Base-by-base conservation (phyloP, 2,797 vertebrate species). In the Platalea minor region DNA sequence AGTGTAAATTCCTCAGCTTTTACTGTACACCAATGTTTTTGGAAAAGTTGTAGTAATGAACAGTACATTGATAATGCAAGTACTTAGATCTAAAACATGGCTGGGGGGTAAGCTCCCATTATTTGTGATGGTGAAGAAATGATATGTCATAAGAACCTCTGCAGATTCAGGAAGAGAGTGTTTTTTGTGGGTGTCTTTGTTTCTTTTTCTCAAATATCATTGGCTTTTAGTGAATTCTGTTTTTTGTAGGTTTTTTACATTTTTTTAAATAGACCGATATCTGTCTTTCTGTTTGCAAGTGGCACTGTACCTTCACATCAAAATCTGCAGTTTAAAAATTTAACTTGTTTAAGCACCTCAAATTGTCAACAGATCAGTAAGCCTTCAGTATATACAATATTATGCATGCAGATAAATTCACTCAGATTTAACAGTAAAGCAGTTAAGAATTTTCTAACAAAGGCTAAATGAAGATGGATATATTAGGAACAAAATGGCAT, bases 231-330 rank as follows among this genome's bases (percentile, higher is more conserved):
- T 57, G 35, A 50, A 63, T 77, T 43, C 13, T 75, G 28, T 0
- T 1, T 6, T 5, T 29, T 53, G 4, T 18, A 17, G 28, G 28
- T 9, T 5, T 6, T 20, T 21, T 31, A 31, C 9, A 1, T 4
- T 7, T 56, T 37, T 31, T 37, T 28, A 20, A 13, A 28, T 16
- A 72, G 10, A 26, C 11, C 29, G 5, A 24, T 74, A 5, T 39
- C 16, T 73, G 41, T 69, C 3, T 28, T 74, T 81, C 21, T 48
- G 19, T 48, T 61, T 84, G 31, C 4, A 56, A 69, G 23, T 35
- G 43, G 4, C 14, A 31, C 8, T 28, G 21, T 46, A 46, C 57
- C 25, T 48, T 61, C 63, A 13, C 26, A 69, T 69, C 41, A 56
- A 25, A 50, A 43, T 51, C 37, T 77, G 15, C 13, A 13, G 31